phyloP scores from a whole-genome alignment of 1,140 invertebrate species.

The Drosophila leontia region DNA sequence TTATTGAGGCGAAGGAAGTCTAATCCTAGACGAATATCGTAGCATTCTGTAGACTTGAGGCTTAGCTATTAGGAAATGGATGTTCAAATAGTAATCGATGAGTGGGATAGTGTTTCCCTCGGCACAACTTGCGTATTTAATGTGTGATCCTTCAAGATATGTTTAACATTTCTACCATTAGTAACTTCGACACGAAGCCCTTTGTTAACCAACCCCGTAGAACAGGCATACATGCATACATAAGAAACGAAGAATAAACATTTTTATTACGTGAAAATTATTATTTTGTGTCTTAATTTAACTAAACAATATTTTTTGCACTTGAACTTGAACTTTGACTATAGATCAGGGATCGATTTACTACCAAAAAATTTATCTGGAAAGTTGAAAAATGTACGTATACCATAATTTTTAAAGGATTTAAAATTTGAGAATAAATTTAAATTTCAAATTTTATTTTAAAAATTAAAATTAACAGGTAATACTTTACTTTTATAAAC shows the following conservation, averaged over 20 bases:
- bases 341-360: too few relatives aligned
- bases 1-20: constrained; percentile 85
- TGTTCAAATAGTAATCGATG: constrained; percentile 6
- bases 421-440: too few relatives aligned
- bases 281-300: background rate
- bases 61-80: constrained; percentile 28
- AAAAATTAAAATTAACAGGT: too few relatives aligned
- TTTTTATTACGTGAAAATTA: constrained; percentile 27
- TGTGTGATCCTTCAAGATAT: constrained; percentile 46
- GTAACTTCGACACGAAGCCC: constrained; percentile 29
- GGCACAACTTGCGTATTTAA: constrained; percentile 32
- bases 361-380: too few relatives aligned
- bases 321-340: background rate
- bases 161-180: constrained; percentile 54
- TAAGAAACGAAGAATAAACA: constrained; percentile 17
- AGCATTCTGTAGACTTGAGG: constrained; percentile 40
- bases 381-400: too few relatives aligned
- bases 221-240: background rate
- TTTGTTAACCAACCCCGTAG: constrained; percentile 27
- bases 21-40: constrained; percentile 18
- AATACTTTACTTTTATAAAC: too few relatives aligned
- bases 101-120: constrained; percentile 6
- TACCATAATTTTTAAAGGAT: too few relatives aligned
- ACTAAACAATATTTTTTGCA: background rate
- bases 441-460: too few relatives aligned